A percentile compares a stretch with the other conserved stretches of the same genome.
These are phyloP conservation scores for Thymelicus sylvestris DNA, from an alignment of 2,888 invertebrate species.

Conservation along the genomic window DNA sequence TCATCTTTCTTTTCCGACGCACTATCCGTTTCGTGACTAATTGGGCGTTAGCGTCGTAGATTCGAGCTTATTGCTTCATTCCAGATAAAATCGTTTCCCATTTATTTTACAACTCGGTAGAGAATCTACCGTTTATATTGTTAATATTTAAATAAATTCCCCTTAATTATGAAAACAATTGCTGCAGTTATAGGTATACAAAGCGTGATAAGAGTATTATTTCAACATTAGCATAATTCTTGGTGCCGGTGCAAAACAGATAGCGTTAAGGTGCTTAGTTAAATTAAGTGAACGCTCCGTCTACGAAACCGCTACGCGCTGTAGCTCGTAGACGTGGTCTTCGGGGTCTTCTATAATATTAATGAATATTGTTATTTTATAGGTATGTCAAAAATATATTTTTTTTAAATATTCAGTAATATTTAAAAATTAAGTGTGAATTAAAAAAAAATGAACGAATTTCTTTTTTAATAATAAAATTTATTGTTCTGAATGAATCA, in stretches of 20 bases:
- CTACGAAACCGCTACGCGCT: conserved; percentile 53
- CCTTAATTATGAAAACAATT: conserved; percentile 15
- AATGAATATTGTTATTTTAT: neutral
- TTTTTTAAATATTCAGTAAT: no score
- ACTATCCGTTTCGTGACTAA: conserved; percentile 84
- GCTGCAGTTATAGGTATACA: conserved; percentile 63
- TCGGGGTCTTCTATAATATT: neutral
- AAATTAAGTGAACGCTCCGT: conserved; percentile 68
- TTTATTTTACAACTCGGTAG: conserved; percentile 23
- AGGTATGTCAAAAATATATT: no score
- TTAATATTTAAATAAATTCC: conserved; percentile 4
- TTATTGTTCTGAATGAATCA: no score
- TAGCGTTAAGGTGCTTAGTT: conserved; percentile 82
- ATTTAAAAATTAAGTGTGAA: no score
- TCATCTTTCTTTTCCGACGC: conserved; percentile 65
- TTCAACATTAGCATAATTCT: conserved; percentile 76
- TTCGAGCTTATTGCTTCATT: conserved; percentile 44
- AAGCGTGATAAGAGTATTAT: conserved; percentile 78
- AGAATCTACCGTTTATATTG: neutral
- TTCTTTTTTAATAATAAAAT: no score
- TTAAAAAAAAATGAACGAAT: no score
- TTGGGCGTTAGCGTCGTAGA: conserved; percentile 80
- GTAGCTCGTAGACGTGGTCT: conserved; percentile 46
- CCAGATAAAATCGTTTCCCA: conserved; percentile 50
- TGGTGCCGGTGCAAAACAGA: conserved; percentile 74